Evolutionary conservation across 2,888 invertebrate species (phyloP), one percentile per base, ranked within the genome.

Genomic region (Limnephilus rhombicus): DNA sequence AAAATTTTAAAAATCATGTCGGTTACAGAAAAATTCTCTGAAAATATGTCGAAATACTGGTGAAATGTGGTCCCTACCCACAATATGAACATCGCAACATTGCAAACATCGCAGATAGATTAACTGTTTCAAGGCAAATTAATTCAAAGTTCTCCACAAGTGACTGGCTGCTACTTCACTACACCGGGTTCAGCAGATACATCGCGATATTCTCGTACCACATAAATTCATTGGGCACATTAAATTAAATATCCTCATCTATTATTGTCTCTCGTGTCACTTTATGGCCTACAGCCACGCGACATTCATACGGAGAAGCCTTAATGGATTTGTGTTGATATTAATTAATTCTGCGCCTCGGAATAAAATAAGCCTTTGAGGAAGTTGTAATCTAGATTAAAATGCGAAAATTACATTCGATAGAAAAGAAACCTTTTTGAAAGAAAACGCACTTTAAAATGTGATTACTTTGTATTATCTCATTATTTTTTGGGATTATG

Each of bases 161-260:
- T 37, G 83, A 34, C 83, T 83, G 37, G 15, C 15, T 37, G 41
- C 83, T 83, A 29, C 41, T 9, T n/a, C 68, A 24, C 68, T 68
- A 68, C 68, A n/a, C 68, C 68, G 68, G 9, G 68, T n/a, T 24
- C 68, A 24, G 68, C 68, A 24, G 24, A 68, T 18, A 86, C 37
- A 86, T 86, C 49, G 86, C n/a, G 86, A 86, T 45, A 29, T 86
- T 49, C 11, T 86, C n/a, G 37, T 34, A 29, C 45, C 45, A 45
- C 37, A 86, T 29, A n/a, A 41, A 83, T 83, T 83, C 24, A 86
- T 86, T 86, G 86, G 24, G 41, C 29, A 49, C 86, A 86, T 86
- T 45, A 86, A 86, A 41, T 45, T 86, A 86, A 86, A 86, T 86
- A 45, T 86, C 41, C 86, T 24, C 45, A 86, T 86, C 37, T 41